Conservation (phyloP, 35 echinoderm and acorn worm genomes). For the Apostichopus japonicus region DNA sequence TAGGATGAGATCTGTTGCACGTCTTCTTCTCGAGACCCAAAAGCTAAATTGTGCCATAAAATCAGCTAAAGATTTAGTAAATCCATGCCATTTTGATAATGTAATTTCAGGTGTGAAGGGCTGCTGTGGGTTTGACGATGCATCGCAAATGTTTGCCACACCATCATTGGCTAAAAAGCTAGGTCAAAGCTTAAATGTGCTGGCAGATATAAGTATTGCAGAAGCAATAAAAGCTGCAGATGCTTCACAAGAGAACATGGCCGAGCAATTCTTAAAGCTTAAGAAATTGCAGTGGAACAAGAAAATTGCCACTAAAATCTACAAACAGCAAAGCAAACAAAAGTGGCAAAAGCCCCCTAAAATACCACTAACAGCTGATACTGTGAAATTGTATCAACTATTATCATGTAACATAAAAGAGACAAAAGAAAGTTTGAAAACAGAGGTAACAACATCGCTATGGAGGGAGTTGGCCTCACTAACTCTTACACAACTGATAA, state of each 20-base stretch:
- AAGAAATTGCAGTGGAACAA: conserved; percentile 15
- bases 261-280: background rate
- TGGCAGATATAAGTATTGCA: background rate
- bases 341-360: conserved; percentile 23
- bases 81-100: conserved; percentile 13
- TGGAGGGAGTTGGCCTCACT: conserved; percentile 6
- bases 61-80: conserved; percentile 26
- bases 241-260: background rate
- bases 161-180: conserved; percentile 15
- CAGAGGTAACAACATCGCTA: background rate
- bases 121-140: conserved; percentile 1
- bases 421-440: conserved; percentile 39
- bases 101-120: conserved; percentile 16
- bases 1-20: conserved; percentile 1
- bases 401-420: background rate
- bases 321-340: conserved; percentile 8
- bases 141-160: background rate
- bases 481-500: background rate
- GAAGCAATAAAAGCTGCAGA: conserved; percentile 7
- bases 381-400: conserved; percentile 37
- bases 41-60: background rate
- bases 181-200: background rate
- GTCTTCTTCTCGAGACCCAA: background rate
- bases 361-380: conserved; percentile 55
- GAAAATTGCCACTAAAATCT: background rate